Evolutionary conservation across 2,113 vertebrate genomes (phyloP).

Genomic region (Aramus guarauna): DNA sequence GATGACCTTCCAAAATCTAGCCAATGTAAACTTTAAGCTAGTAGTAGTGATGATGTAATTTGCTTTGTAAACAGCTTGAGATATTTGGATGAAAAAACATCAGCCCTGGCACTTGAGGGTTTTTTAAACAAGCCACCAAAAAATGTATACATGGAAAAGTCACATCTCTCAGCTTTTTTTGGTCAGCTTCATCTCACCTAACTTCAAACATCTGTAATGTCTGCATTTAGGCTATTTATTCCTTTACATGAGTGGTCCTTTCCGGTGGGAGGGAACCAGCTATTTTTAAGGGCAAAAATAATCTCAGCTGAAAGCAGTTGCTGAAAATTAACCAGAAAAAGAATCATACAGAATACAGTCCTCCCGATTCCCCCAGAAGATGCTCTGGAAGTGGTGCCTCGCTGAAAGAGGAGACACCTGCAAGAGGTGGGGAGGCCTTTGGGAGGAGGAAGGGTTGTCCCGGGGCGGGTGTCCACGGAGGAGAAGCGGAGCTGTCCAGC

Average conservation of each 20-base stretch:
- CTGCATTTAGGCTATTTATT: neutral
- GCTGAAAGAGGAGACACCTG: neutral
- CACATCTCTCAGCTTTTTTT: neutral
- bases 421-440: neutral
- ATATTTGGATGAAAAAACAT: neutral
- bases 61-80: conserved; percentile 20
- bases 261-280: neutral
- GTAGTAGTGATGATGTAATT: conserved; percentile 20
- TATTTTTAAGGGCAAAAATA: neutral
- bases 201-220: neutral
- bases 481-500: conserved; percentile 70
- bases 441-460: neutral
- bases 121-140: conserved; percentile 37
- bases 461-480: fast-evolving
- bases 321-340: neutral
- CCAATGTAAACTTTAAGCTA: conserved; percentile 36
- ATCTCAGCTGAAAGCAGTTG: neutral
- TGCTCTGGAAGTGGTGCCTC: neutral
- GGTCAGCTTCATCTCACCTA: neutral
- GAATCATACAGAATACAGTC: neutral
- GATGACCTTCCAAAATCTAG: conserved; percentile 36
- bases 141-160: neutral
- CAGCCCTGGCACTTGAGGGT: neutral
- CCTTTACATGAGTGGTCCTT: neutral
- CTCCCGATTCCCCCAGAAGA: neutral